Percentiles rank a stretch among this genome's conserved stretches.
Conservation (phyloP, 2,113 vertebrate species). For the Sus scrofa region T2T-Sscrofa CM000817.6:157351501-157352000, state of each 20-base stretch:
- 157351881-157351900: not conserved
- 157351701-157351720: not conserved
- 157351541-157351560: slow-evolving; percentile 68
- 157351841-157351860: not conserved
- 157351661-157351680: slow-evolving; percentile 51
- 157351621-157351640: slow-evolving; percentile 50
- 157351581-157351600: slow-evolving; percentile 30
- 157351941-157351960: not conserved
- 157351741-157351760: not conserved
- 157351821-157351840: not conserved
- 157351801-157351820: not conserved
- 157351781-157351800: not conserved
- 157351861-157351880: not conserved
- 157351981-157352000: not conserved
- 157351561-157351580: slow-evolving; percentile 54
- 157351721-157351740: not conserved
- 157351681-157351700: slow-evolving; percentile 50
- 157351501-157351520: slow-evolving; percentile 75
- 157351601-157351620: slow-evolving; percentile 11
- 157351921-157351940: not conserved
- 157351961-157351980: not conserved
- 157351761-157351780: not conserved
- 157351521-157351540: slow-evolving; percentile 57
- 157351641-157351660: slow-evolving; percentile 67
- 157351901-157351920: not conserved